Conservation (phyloP, 2,797 vertebrate species). For the Enteromius unitaeniatus region DNA sequence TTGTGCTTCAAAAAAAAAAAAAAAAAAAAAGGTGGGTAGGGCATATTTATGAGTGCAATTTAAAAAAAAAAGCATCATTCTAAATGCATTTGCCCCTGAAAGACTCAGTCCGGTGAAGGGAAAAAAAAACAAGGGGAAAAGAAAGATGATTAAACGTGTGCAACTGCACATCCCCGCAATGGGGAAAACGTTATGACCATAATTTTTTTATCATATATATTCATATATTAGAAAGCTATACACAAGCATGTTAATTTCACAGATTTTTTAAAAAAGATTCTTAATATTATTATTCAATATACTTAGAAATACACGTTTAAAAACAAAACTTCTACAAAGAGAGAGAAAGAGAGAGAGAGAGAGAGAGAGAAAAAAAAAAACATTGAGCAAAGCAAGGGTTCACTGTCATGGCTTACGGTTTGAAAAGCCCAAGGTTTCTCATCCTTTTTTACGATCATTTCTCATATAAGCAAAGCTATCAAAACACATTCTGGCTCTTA, state of each 20-base stretch:
- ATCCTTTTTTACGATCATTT: conserved; percentile 83
- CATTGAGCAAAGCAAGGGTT: conserved; percentile 98
- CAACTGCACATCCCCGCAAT: conserved; percentile 94
- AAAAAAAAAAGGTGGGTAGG: neutral
- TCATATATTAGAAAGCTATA: conserved; percentile 99
- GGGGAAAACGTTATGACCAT: conserved; percentile 91
- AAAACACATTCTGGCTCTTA: conserved; percentile 99
- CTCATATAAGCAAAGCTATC: conserved; percentile 99
- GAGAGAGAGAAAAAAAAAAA: conserved; percentile 87
- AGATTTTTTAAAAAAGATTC: conserved; percentile 97
- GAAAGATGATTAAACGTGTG: conserved; percentile 85
- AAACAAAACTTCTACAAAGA: conserved; percentile 80
- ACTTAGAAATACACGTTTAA: conserved; percentile 99
- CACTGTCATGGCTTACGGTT: conserved; percentile 91
- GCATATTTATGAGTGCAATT: conserved; percentile 66
- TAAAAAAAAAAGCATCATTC: conserved; percentile 82
- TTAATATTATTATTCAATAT: conserved; percentile 99
- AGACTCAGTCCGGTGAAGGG: conserved; percentile 80
- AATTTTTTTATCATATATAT: conserved; percentile 90
- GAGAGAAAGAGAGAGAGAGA: conserved; percentile 3
- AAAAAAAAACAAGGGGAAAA: conserved; percentile 82
- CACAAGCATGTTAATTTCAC: conserved; percentile 99
- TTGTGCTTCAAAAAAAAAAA: conserved; percentile 45
- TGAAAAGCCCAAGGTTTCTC: conserved; percentile 84
- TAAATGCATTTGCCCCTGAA: conserved; percentile 79